phyloP scores from a whole-genome alignment of 2,113 vertebrate genomes.

The Phoxinus phoxinus region DNA sequence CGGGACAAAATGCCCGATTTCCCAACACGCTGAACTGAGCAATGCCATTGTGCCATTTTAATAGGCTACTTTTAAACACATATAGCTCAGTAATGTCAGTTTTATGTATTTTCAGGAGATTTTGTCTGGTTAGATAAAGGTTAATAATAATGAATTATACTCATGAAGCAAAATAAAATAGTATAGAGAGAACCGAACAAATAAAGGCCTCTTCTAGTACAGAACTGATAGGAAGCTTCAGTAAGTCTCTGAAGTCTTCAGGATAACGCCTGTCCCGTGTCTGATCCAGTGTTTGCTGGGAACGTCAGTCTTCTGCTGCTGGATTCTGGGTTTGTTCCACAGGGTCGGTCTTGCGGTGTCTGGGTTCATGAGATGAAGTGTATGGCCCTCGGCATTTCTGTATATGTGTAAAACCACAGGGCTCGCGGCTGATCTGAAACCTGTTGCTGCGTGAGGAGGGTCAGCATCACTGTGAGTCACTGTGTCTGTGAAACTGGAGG shows the following conservation, averaged over 20 bases:
- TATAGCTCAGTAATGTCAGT: too few relatives aligned
- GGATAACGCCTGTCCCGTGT: background rate
- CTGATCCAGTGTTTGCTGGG: background rate
- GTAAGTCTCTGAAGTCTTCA: background rate
- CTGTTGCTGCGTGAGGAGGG: background rate
- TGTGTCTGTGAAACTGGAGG: background rate
- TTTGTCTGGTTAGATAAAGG: too few relatives aligned
- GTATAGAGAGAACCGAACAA: too few relatives aligned
- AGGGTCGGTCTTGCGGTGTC: background rate
- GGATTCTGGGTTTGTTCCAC: background rate
- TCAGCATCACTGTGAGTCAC: background rate
- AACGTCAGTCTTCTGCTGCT: background rate
- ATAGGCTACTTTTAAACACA: too few relatives aligned
- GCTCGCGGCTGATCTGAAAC: background rate
- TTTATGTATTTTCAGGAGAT: too few relatives aligned
- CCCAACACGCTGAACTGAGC: too few relatives aligned
- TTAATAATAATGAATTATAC: too few relatives aligned
- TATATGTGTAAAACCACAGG: background rate
- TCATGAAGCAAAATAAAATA: too few relatives aligned
- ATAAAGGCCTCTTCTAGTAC: too few relatives aligned
- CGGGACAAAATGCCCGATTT: too few relatives aligned
- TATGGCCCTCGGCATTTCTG: background rate
- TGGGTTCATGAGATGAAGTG: background rate
- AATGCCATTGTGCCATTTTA: too few relatives aligned
- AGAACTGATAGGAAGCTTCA: background rate